Percentiles rank a stretch among this genome's conserved stretches.
phyloP scores from a whole-genome alignment of 2,797 vertebrate genomes.

The Labeo calbasu region DNA sequence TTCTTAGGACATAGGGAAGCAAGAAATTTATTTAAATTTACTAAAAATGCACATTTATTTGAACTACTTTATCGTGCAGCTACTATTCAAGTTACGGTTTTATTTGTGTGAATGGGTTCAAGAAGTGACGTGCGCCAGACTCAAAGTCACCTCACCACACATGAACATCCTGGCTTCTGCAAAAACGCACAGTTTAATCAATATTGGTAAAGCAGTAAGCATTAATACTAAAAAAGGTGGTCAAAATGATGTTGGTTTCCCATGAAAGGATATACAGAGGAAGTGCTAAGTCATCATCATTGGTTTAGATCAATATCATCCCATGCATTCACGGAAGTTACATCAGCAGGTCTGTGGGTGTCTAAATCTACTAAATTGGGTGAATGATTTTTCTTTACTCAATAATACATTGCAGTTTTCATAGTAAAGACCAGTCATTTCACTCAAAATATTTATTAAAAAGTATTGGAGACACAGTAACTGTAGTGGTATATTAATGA shows the following conservation, averaged over 20 bases:
- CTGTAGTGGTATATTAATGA: too few species aligned
- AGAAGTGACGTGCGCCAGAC: neutral
- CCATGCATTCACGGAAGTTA: conserved; percentile 10
- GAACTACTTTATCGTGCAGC: neutral
- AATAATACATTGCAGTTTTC: neutral
- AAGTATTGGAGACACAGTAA: too few species aligned
- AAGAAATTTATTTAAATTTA: too few species aligned
- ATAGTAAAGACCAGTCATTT: neutral
- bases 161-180: neutral
- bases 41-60: neutral
- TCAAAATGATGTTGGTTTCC: neutral
- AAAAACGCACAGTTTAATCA: neutral
- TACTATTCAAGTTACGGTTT: neutral
- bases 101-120: neutral
- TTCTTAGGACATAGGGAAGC: too few species aligned
- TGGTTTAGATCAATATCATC: conserved; percentile 37
- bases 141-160: neutral
- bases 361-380: neutral
- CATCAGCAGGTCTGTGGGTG: conserved; percentile 5
- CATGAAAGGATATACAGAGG: conserved; percentile 9
- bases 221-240: neutral
- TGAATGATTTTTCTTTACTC: neutral
- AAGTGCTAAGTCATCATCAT: conserved; percentile 10
- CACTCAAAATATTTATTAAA: too few species aligned
- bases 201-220: neutral